Conservation (phyloP, 1,140 invertebrate species). For the Trichogramma pretiosum region DNA sequence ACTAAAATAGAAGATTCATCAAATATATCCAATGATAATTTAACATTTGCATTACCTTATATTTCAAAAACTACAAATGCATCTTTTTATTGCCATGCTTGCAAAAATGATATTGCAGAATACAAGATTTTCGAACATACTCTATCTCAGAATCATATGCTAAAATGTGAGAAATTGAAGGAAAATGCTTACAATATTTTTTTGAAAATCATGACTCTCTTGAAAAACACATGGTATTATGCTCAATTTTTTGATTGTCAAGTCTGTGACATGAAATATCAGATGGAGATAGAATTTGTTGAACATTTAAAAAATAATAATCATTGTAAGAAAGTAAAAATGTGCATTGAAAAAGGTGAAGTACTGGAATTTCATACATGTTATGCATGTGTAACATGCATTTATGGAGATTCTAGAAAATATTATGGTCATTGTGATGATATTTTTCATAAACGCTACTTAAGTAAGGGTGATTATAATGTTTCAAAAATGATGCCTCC, state of each 20-base stretch:
- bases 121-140: constrained; percentile 6
- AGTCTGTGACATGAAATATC: constrained; percentile 11
- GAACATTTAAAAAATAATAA: constrained; percentile 17
- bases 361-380: constrained; percentile 23
- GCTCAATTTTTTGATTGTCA: constrained; percentile 22
- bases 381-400: constrained; percentile 21
- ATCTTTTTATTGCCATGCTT: constrained; percentile 4
- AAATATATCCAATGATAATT: constrained; percentile 15
- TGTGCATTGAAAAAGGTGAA: neutral
- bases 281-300: constrained; percentile 18
- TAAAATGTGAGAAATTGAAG: neutral
- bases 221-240: constrained; percentile 18
- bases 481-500: constrained; percentile 13
- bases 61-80: constrained; percentile 4
- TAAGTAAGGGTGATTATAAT: constrained; percentile 11
- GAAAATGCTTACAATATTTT: neutral
- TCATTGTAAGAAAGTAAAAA: constrained; percentile 7
- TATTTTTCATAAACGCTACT: constrained; percentile 18
- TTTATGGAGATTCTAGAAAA: constrained; percentile 17
- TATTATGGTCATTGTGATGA: constrained; percentile 20
- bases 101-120: neutral
- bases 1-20: constrained; percentile 1
- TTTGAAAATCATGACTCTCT: constrained; percentile 3
- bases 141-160: neutral
- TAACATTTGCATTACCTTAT: constrained; percentile 9